Evolutionary conservation across 1,140 invertebrate species (phyloP).

Genomic region (Cherax destructor): DNA sequence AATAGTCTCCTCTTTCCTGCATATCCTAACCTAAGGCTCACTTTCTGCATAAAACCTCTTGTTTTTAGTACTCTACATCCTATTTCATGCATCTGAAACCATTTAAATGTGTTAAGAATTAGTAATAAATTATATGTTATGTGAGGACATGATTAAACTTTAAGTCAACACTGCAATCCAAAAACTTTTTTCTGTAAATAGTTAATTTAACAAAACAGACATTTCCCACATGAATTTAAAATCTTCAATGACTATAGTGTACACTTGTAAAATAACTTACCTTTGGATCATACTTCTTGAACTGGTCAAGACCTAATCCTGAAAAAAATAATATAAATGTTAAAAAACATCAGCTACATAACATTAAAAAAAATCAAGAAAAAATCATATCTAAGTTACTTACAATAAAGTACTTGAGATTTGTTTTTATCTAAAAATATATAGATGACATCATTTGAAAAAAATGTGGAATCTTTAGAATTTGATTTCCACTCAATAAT

Average conservation of each 20-base stretch:
- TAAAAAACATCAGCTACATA: background rate
- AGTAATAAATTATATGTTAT: background rate
- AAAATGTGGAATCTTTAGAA: too few relatives aligned
- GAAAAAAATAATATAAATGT: slow-evolving; percentile 72
- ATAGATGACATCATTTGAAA: too few relatives aligned
- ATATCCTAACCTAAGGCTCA: too few relatives aligned
- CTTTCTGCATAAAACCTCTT: too few relatives aligned
- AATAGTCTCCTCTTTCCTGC: too few relatives aligned
- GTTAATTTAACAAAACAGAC: background rate
- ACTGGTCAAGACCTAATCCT: slow-evolving; percentile 97
- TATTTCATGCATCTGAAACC: too few relatives aligned
- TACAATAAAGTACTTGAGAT: background rate
- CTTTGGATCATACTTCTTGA: slow-evolving; percentile 95
- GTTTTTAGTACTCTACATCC: too few relatives aligned
- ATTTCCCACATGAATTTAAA: background rate
- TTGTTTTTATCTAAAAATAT: too few relatives aligned
- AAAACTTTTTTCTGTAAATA: background rate
- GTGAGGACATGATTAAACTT: background rate
- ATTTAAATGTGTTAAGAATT: too few relatives aligned
- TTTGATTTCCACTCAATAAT: too few relatives aligned
- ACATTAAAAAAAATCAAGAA: background rate
- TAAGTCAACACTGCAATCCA: background rate
- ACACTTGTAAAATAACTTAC: slow-evolving; percentile 79
- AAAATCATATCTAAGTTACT: background rate
- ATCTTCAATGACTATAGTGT: background rate